Conservation (phyloP, 2,888 invertebrate genomes). For the Hyposoter dolosus region DNA sequence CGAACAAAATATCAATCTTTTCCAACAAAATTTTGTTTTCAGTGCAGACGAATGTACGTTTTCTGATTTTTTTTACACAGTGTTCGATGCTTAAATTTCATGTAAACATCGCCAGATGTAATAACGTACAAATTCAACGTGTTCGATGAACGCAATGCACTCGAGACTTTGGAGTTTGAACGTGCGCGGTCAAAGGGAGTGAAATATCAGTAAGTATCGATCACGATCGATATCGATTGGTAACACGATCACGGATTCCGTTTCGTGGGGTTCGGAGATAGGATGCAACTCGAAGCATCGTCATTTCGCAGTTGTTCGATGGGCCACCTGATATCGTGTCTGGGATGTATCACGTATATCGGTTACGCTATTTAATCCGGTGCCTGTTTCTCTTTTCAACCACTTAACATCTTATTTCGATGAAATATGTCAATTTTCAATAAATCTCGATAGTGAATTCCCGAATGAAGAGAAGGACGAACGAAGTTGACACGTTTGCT, state of each 20-base stretch:
- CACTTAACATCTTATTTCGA: conserved; percentile 33
- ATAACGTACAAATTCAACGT: conserved; percentile 17
- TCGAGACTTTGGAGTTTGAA: conserved; percentile 70
- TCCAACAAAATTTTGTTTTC: too few species aligned
- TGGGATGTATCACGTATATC: conserved; percentile 38
- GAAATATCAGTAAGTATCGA: conserved; percentile 80
- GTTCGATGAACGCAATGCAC: neutral
- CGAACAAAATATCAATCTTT: too few species aligned
- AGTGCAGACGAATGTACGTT: too few species aligned
- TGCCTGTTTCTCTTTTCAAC: conserved; percentile 26
- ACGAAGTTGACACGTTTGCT: neutral
- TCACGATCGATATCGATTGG: conserved; percentile 79
- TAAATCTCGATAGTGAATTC: neutral
- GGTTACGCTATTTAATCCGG: conserved; percentile 29
- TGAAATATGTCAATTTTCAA: conserved; percentile 15
- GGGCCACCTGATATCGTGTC: conserved; percentile 60
- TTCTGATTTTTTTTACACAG: too few species aligned
- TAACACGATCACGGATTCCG: conserved; percentile 81
- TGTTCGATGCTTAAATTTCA: too few species aligned
- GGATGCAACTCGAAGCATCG: conserved; percentile 46
- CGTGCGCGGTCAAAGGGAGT: conserved; percentile 74
- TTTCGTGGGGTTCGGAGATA: conserved; percentile 68
- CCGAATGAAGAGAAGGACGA: neutral
- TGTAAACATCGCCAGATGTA: neutral
- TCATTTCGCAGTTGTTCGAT: conserved; percentile 54